Evolutionary conservation across 1,140 invertebrate species (phyloP).

Genomic region (Zophobas morio): DNA sequence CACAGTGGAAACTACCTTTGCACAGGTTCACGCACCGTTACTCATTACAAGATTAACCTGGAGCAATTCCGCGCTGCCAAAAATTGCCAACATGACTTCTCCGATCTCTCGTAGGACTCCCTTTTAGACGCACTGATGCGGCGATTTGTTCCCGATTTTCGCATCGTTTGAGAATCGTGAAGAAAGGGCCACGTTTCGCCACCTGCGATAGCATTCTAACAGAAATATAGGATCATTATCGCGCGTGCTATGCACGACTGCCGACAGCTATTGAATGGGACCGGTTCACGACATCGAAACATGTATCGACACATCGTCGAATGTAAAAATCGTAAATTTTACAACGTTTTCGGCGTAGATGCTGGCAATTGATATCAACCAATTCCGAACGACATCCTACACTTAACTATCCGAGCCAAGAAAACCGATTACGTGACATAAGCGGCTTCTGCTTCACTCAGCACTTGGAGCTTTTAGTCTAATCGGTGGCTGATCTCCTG

Average conservation of each 20-base stretch:
- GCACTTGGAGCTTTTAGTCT: constrained; percentile 11
- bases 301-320: constrained; percentile 7
- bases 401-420: constrained; percentile 25
- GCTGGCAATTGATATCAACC: constrained; percentile 13
- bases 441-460: constrained; percentile 10
- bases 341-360: neutral
- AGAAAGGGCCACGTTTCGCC: constrained; percentile 30
- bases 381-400: constrained; percentile 7
- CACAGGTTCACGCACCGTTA: neutral
- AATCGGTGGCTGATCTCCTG: constrained; percentile 20
- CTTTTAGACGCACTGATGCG: constrained; percentile 4
- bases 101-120: neutral
- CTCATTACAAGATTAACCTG: neutral
- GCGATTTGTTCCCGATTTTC: constrained; percentile 39
- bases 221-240: constrained; percentile 39
- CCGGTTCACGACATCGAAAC: constrained; percentile 21
- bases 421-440: constrained; percentile 35
- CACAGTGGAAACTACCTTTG: too few relatives aligned
- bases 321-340: constrained; percentile 26
- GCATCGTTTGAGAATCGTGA: constrained; percentile 11
- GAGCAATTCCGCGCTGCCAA: constrained; percentile 14
- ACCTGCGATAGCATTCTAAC: constrained; percentile 31
- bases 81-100: constrained; percentile 16
- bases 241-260: constrained; percentile 29
- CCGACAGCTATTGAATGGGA: constrained; percentile 27